Base-by-base conservation (phyloP, 1,140 invertebrate genomes). In the Temnothorax nylanderi region DNA sequence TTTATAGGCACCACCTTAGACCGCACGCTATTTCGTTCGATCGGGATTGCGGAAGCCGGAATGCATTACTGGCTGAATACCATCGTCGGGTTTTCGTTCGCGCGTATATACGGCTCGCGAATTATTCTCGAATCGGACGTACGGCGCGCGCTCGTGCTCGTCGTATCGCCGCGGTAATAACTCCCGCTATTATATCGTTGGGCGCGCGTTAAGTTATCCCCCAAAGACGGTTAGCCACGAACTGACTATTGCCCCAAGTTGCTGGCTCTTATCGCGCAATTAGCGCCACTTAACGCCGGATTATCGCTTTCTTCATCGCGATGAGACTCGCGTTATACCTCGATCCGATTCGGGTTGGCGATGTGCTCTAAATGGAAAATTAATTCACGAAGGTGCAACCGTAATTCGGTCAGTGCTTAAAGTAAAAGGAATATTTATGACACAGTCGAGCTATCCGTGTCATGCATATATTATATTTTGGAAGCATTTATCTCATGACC, bases 1-100 rank as follows among this genome's bases (percentile, higher is more conserved):
- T 91, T 91, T 90, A 91, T 90, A 90, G 89, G 44, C 87, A 88
- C 58, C 89, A 82, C 75, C 86, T 90, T 77, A 69, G 58, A 62
- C 74, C 71, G 85, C 89, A 90, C 82, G 89, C 89, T 90, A 90
- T 88, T 90, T 76, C 85, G 77, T 69, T 77, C 81, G 51, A 37
- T 78, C 72, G 72, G 76, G 82, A 90, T 90, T 90, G 72, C 78
- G 89, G 71, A 82, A 91, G 89, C 77, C 77, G 65, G 76, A 91
- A 90, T 90, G 89, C 87, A 90, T 88, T 90, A 90, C 86, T 32
- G 47, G 62, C 69, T 49, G 86, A 90, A 90, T 88, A 88, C 72
- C 89, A 82, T 60, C 67, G 67, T 47, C 67, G n/a, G 47, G 26
- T 21, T 26, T 26, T 80, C 47, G 47, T 56, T 74, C 65, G 44